These are phyloP conservation scores for Cyclina sinensis DNA, from an alignment of 1,140 invertebrate species.

Conservation along the genomic window DNA sequence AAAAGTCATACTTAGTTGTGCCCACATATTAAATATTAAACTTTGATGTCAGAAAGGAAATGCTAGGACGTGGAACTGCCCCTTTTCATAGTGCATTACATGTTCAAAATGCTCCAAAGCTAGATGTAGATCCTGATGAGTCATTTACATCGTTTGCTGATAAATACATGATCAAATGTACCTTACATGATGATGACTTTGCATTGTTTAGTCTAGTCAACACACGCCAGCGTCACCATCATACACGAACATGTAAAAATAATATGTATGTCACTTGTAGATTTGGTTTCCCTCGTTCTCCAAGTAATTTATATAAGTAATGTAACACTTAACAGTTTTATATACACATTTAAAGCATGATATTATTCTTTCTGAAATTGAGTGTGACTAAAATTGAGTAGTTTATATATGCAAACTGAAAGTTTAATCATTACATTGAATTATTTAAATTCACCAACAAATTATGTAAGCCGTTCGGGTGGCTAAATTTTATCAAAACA, in stretches of 20 bases:
- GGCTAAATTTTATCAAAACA: too few relatives aligned
- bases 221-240: constrained; percentile 31
- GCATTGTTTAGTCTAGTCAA: background rate
- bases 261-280: background rate
- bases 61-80: constrained; percentile 29
- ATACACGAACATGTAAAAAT: constrained; percentile 59
- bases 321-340: too few relatives aligned
- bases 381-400: too few relatives aligned
- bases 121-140: constrained; percentile 41
- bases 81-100: constrained; percentile 52
- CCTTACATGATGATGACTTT: background rate
- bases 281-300: constrained; percentile 38
- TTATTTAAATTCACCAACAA: background rate
- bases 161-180: constrained; percentile 45
- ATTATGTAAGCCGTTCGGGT: background rate
- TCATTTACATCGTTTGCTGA: constrained; percentile 41
- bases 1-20: too few relatives aligned
- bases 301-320: too few relatives aligned
- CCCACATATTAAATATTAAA: too few relatives aligned
- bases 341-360: too few relatives aligned
- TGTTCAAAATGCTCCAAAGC: constrained; percentile 34
- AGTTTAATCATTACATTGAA: background rate
- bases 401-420: too few relatives aligned
- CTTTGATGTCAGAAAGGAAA: constrained; percentile 57
- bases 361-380: too few relatives aligned